Percentiles rank a stretch among this genome's conserved stretches.
Evolutionary conservation across 1,140 invertebrate genomes (phyloP).

Genomic region (Drosophila arizonae): DNA sequence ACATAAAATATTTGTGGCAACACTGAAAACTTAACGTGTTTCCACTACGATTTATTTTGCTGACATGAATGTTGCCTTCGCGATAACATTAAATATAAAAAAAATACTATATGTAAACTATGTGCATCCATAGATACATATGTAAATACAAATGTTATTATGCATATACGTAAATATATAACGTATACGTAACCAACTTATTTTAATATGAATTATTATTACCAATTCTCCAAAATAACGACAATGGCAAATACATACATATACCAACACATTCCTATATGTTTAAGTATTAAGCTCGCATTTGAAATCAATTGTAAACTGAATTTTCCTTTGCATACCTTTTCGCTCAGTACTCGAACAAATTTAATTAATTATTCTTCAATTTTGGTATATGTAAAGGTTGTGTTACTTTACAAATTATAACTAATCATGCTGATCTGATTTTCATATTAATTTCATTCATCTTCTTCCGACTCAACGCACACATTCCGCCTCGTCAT

Average conservation of each 20-base stretch:
- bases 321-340: slow-evolving; percentile 6
- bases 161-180: no score
- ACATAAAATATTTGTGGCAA: not conserved
- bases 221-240: no score
- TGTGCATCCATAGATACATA: not conserved
- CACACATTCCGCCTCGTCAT: slow-evolving; percentile 60
- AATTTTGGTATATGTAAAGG: slow-evolving; percentile 21
- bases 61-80: not conserved
- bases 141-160: no score
- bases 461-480: slow-evolving; percentile 44
- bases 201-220: no score
- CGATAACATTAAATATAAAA: not conserved
- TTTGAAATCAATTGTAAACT: slow-evolving; percentile 5
- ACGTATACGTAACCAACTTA: no score
- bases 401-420: slow-evolving; percentile 66
- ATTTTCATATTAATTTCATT: slow-evolving; percentile 66
- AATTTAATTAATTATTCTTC: slow-evolving; percentile 65
- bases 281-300: no score
- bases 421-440: slow-evolving; percentile 79
- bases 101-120: not conserved
- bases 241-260: no score
- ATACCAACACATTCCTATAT: not conserved
- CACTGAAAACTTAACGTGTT: not conserved
- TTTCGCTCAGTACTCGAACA: slow-evolving; percentile 35
- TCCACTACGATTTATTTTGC: not conserved